Evolutionary conservation across 1,140 invertebrate species (phyloP).

Genomic region (Heliconius hewitsoni): DNA sequence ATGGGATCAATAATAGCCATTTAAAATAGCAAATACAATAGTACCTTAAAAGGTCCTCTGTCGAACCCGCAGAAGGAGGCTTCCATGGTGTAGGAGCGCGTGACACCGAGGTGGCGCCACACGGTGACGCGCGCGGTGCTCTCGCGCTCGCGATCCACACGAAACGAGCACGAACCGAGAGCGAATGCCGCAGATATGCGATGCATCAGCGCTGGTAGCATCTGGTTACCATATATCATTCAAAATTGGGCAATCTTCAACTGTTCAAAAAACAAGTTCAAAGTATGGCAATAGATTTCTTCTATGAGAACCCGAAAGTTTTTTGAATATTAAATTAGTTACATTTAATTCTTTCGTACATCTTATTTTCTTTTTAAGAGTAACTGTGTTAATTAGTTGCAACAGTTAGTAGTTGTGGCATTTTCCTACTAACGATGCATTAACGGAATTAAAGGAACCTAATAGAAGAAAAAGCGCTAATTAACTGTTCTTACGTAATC

Average conservation of each 20-base stretch:
- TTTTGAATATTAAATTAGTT: neutral
- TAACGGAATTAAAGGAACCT: conserved; percentile 31
- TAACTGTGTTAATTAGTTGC: neutral
- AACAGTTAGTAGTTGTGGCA: neutral
- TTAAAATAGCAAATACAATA: neutral
- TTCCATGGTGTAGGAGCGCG: conserved; percentile 91
- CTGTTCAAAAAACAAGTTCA: neutral
- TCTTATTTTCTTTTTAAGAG: neutral
- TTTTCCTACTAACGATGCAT: conserved; percentile 23
- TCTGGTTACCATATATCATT: conserved; percentile 64
- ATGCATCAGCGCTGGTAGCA: conserved; percentile 87
- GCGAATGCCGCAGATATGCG: conserved; percentile 87
- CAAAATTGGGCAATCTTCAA: neutral
- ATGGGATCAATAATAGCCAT: no score
- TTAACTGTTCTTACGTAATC: conserved; percentile 18
- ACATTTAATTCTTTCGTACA: neutral
- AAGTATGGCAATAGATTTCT: no score
- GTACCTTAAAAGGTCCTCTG: conserved; percentile 86
- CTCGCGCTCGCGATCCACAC: conserved; percentile 89
- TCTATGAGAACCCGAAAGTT: neutral
- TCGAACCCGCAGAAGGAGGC: conserved; percentile 93
- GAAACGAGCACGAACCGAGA: conserved; percentile 88
- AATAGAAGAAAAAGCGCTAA: conserved; percentile 29
- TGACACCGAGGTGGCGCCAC: conserved; percentile 91
- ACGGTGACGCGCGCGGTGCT: conserved; percentile 92